Percentiles rank a stretch among this genome's conserved stretches.
Evolutionary conservation across 2,797 vertebrate species (phyloP).

Genomic region (Liparis tanakae): DNA sequence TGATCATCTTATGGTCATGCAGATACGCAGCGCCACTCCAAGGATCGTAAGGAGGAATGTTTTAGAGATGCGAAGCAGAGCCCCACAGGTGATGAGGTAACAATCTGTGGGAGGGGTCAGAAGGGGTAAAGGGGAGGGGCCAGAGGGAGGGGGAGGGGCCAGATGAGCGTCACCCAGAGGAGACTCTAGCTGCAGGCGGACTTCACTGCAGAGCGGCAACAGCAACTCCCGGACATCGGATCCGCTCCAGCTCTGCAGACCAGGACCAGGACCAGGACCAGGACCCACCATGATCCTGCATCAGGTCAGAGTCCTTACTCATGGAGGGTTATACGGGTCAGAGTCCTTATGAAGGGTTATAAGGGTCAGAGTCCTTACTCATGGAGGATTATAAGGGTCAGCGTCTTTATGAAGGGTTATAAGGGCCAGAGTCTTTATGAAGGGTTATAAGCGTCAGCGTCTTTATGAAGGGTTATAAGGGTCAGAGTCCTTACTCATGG

Average conservation of each 20-base stretch:
- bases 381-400: no score
- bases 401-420: no score
- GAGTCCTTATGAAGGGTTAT: no score
- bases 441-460: no score
- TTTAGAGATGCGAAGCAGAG: neutral
- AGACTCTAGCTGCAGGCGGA: slow-evolving; percentile 30
- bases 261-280: neutral
- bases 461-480: no score
- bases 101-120: neutral
- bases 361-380: no score
- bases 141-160: neutral
- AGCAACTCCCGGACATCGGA: slow-evolving; percentile 28
- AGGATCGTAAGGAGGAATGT: neutral
- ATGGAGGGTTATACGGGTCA: no score
- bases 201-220: slow-evolving; percentile 29
- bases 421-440: no score
- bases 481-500: no score
- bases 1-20: no score
- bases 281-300: slow-evolving; percentile 49
- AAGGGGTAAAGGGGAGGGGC: neutral
- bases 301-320: slow-evolving; percentile 59
- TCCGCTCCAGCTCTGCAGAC: slow-evolving; percentile 25
- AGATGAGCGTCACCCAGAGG: slow-evolving; percentile 23
- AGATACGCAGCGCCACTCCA: no score
- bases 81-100: slow-evolving; percentile 7